Percentiles rank a stretch among this genome's conserved stretches.
Evolutionary conservation across 2,797 vertebrate species (phyloP).

Genomic region (Sebastes nivosus): DNA sequence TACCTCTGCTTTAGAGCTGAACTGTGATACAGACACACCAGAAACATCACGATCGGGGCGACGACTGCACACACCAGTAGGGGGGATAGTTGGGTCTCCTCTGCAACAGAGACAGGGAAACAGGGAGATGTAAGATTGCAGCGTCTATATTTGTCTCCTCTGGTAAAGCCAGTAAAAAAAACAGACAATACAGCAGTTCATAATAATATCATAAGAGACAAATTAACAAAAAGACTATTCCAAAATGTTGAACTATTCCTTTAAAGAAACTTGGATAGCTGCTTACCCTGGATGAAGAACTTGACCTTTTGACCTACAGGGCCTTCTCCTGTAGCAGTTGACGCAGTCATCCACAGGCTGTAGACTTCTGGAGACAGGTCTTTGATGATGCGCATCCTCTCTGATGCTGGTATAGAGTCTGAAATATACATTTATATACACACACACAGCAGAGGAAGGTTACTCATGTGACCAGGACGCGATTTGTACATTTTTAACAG

Average conservation of each 20-base stretch:
- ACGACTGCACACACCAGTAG: not conserved
- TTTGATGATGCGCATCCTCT: constrained; percentile 1
- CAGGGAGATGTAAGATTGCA: not conserved
- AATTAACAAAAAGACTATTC: no score
- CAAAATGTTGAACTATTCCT: not conserved
- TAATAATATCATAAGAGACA: no score
- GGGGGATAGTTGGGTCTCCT: not conserved
- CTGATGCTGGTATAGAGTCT: constrained; percentile 34
- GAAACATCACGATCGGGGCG: not conserved
- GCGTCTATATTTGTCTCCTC: not conserved
- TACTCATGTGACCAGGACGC: not conserved
- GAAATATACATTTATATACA: constrained; percentile 2
- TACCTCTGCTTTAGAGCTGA: constrained; percentile 81
- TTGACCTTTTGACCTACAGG: constrained; percentile 43
- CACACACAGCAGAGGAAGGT: not conserved
- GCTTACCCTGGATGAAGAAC: constrained; percentile 65
- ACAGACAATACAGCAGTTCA: not conserved
- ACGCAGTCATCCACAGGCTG: constrained; percentile 85
- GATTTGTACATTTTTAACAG: no score
- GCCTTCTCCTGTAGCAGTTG: constrained; percentile 85
- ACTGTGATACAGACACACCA: constrained; percentile 75
- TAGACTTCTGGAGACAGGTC: constrained; percentile 69
- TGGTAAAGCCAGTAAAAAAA: not conserved
- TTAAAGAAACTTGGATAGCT: not conserved
- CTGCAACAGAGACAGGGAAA: constrained; percentile 57